phyloP scores from a whole-genome alignment of 2,888 invertebrate species.

The Argyresthia albistria region DNA sequence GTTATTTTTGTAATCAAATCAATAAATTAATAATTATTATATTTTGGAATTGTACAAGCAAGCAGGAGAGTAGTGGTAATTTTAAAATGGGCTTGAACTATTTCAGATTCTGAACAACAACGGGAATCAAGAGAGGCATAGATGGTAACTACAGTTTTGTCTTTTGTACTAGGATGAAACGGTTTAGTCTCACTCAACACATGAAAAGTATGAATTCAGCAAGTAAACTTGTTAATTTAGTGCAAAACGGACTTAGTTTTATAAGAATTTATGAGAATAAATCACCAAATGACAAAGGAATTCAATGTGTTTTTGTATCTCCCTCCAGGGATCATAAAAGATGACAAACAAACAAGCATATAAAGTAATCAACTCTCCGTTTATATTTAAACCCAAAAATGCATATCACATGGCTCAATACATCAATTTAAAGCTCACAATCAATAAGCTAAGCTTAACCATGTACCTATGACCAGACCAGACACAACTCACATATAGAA shows the following conservation, averaged over 20 bases:
- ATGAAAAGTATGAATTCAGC: neutral
- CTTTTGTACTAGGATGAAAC: too few relatives aligned
- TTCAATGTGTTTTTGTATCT: neutral
- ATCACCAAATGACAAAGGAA: neutral
- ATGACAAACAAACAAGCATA: too few relatives aligned
- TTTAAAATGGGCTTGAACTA: slow-evolving; percentile 9
- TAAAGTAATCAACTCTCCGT: neutral
- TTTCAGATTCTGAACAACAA: slow-evolving; percentile 22
- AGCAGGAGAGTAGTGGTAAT: too few relatives aligned
- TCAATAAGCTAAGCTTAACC: slow-evolving; percentile 46
- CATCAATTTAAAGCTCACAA: slow-evolving; percentile 8
- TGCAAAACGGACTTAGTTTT: neutral
- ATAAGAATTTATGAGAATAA: slow-evolving; percentile 2
- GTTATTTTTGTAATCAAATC: too few relatives aligned
- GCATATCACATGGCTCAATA: slow-evolving; percentile 49
- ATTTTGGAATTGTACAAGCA: too few relatives aligned
- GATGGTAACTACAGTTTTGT: neutral
- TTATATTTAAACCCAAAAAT: slow-evolving; percentile 22
- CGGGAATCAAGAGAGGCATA: slow-evolving; percentile 15
- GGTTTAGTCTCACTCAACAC: too few relatives aligned
- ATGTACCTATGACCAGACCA: slow-evolving; percentile 34
- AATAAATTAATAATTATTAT: too few relatives aligned
- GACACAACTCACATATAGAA: slow-evolving; percentile 27
- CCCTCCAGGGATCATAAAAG: neutral
- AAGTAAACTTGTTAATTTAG: slow-evolving; percentile 1